Evolutionary conservation across 2,113 vertebrate genomes (phyloP).

Genomic region (Leptocoma aspasia): DNA sequence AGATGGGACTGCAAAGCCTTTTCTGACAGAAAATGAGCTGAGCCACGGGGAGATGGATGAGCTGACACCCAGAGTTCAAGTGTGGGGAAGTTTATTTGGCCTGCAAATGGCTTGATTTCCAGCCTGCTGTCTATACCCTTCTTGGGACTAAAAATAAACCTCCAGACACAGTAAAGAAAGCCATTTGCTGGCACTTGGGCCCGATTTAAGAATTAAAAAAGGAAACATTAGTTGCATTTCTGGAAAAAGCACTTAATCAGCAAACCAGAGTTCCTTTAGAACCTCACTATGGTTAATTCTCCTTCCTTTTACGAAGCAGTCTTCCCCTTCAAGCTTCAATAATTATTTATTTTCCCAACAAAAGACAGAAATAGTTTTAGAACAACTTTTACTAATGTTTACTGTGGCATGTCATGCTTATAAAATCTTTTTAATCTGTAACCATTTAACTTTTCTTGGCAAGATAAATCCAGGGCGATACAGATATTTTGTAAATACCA

Average conservation of each 20-base stretch:
- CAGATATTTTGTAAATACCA: slow-evolving; percentile 61
- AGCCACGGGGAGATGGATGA: background rate
- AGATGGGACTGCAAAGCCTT: background rate
- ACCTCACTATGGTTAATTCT: background rate
- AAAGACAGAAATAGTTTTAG: slow-evolving; percentile 20
- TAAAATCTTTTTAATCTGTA: slow-evolving; percentile 68
- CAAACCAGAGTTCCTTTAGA: slow-evolving; percentile 52
- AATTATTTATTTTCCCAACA: slow-evolving; percentile 32
- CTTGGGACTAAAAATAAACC: slow-evolving; percentile 38
- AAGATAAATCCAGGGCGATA: slow-evolving; percentile 32
- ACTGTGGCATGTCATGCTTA: slow-evolving; percentile 48
- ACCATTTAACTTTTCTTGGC: slow-evolving; percentile 63
- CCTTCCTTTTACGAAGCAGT: background rate
- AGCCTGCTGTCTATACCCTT: background rate
- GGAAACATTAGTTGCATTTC: slow-evolving; percentile 38
- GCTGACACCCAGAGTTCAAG: background rate
- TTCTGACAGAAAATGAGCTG: background rate
- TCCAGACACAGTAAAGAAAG: background rate
- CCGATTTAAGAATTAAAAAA: background rate
- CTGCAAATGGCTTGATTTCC: background rate
- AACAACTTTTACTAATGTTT: slow-evolving; percentile 29
- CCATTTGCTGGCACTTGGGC: background rate
- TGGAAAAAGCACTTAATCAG: slow-evolving; percentile 46
- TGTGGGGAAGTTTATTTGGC: background rate
- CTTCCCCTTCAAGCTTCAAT: slow-evolving; percentile 44